Base-by-base conservation (phyloP, 2,113 vertebrate genomes). In the Coptodon rendalli region DNA sequence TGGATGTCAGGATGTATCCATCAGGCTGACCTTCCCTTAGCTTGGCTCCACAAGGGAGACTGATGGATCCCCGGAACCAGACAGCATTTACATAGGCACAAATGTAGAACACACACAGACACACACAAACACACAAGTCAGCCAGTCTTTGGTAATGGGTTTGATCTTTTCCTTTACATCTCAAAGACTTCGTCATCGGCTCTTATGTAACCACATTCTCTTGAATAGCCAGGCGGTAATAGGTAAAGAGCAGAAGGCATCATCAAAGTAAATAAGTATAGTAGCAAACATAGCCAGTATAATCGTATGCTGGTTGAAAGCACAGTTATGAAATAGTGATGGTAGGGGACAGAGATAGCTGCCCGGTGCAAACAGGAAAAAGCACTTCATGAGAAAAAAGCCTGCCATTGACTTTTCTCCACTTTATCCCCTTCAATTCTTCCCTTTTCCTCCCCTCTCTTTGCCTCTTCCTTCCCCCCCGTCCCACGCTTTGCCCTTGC, bases 1-100 rank as follows among this genome's bases (percentile, higher is more conserved):
- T 93, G 93, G 92, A 95, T 94, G 96, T 96, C 96, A 96, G 94
- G 90, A 95, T 92, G 90, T 94, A 96, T 96, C 94, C 93, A 96
- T 96, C 95, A 96, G 82, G 87, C 93, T 95, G 96, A 96, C 95
- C 95, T 96, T 96, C 95, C 91, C 92, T 94, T 83, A 85, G 93
- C 90, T 86, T 68, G 89, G 94, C 91, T 94, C 93, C 91, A 94
- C 93, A 91, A 83, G 85, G 88, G 89, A 93, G 91, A 91, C 93
- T 87, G 94, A 94, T 93, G 86, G 93, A 92, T 94, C 91, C 91
- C 89, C 71, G 81, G 81, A 95, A 93, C 86, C 82, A 68, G 24
- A 66, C 87, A 93, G 89, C 89, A 91, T 93, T 86, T 82, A 85
- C 59, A 89, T 82, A 86, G 73, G 83, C 38, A 89, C 27, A 86